Base-by-base conservation (phyloP, 2,888 invertebrate genomes). In the Perizoma flavofasciatum region DNA sequence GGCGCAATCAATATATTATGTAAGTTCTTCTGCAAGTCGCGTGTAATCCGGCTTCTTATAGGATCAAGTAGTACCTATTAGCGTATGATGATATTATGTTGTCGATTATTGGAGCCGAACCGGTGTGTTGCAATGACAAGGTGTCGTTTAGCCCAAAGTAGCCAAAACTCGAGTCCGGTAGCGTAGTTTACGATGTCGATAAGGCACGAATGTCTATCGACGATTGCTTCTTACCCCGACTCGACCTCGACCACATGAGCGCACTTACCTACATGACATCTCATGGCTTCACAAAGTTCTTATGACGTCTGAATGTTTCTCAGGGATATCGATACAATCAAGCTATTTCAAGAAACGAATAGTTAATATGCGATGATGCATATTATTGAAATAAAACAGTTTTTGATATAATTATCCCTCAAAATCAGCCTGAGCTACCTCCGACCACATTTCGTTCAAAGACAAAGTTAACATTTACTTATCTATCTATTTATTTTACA, bases 201-300 rank as follows among this genome's bases (percentile, higher is more conserved):
- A 88, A 85, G 85, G 82, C 87, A 87, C 86, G 86, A 70, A 62
- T 67, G 67, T 71, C 75, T 77, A 80, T 80, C 73, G 67, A 47
- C 78, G 74, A 80, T 83, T 75, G 75, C 74, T 76, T 82, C 70
- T 79, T 77, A 80, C 68, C 65, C 68, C 71, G 70, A 61, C 68
- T 66, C 70, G 68, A 71, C 74, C 73, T 74, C 62, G 65, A 53
- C 53, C 63, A 61, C 57, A 66, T 68, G 60, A 69, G 69, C 68
- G 63, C 63, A 67, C 69, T 72, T 74, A 71, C 69, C 68, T 70
- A 72, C 60, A 67, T 69, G 63, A 68, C 53, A 54, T 62, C 57
- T 53, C 65, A 60, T 41, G 44, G 47, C 64, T 65, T 66, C 60
- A 60, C 67, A 69, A 68, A 73, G 59, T 71, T 67, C 71, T 68